Percentiles rank a stretch among this genome's conserved stretches.
Conservation (phyloP, 1,140 invertebrate species). For the Temnothorax curvispinosus region DNA sequence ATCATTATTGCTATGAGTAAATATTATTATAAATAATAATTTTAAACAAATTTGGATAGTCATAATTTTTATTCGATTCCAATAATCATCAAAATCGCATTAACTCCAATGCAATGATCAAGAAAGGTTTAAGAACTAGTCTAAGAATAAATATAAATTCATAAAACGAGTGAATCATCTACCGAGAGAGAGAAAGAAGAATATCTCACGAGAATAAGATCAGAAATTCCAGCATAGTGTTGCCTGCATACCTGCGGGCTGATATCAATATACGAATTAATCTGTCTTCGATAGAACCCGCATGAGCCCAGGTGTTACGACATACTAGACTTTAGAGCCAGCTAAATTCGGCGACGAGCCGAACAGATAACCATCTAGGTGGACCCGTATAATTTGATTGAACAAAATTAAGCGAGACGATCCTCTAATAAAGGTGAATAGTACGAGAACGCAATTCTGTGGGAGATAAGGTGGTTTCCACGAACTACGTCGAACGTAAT, state of each 20-base stretch:
- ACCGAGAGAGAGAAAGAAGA: not conserved
- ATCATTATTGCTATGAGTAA: not conserved
- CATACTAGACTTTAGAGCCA: not conserved
- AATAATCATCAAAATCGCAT: not conserved
- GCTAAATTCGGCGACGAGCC: slow-evolving; percentile 52
- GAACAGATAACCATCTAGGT: slow-evolving; percentile 69
- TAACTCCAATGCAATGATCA: not conserved
- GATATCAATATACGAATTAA: slow-evolving; percentile 60
- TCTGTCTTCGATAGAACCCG: slow-evolving; percentile 69
- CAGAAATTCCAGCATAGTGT: slow-evolving; percentile 4
- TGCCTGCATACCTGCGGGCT: slow-evolving; percentile 73
- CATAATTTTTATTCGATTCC: not conserved
- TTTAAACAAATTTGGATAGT: not conserved
- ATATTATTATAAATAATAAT: not conserved
- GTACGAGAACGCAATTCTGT: slow-evolving; percentile 69
- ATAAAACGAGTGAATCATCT: not conserved
- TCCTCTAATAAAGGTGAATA: slow-evolving; percentile 72
- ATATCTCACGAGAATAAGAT: not conserved
- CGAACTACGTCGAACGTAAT: slow-evolving; percentile 58
- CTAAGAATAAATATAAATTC: slow-evolving; percentile 1
- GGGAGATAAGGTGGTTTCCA: slow-evolving; percentile 73
- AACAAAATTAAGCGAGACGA: slow-evolving; percentile 73
- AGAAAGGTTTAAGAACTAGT: not conserved
- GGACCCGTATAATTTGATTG: slow-evolving; percentile 79
- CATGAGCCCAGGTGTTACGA: slow-evolving; percentile 78